Evolutionary conservation across 2,888 invertebrate species (phyloP).

Genomic region (Prenolepis imparis): DNA sequence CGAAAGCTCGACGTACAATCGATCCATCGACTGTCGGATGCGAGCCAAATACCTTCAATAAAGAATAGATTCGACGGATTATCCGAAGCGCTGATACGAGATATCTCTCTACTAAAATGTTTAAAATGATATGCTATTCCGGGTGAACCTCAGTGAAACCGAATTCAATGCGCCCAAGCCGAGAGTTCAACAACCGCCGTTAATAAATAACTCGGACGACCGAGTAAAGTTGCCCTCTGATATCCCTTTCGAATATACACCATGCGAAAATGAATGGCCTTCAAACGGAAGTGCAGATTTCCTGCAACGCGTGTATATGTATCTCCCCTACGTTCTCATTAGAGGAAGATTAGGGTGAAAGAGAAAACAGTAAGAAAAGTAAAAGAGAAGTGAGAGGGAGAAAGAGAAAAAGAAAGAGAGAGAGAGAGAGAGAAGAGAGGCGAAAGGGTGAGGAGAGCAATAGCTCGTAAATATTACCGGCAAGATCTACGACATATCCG

Average conservation of each 20-base stretch:
- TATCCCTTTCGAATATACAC: conserved; percentile 18
- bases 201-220: conserved; percentile 50
- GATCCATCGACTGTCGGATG: conserved; percentile 35
- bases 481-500: conserved; percentile 80
- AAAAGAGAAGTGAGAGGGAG: conserved; percentile 2
- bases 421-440: neutral
- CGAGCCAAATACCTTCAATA: conserved; percentile 54
- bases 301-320: neutral
- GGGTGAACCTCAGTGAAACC: conserved; percentile 52
- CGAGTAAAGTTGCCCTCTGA: conserved; percentile 22
- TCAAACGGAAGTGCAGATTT: conserved; percentile 6
- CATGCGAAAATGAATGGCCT: neutral
- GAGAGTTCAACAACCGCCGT: conserved; percentile 41
- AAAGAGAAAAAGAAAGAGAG: too few relatives aligned
- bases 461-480: conserved; percentile 77
- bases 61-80: conserved; percentile 54
- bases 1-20: conserved; percentile 49
- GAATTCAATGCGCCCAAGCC: conserved; percentile 32
- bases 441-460: conserved; percentile 37
- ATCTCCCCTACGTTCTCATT: neutral
- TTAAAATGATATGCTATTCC: conserved; percentile 55
- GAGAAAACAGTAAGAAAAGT: conserved; percentile 26
- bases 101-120: conserved; percentile 52
- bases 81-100: conserved; percentile 49
- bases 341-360: neutral